Evolutionary conservation across 2,888 invertebrate genomes (phyloP).

Genomic region (Cheilosia vulpina): DNA sequence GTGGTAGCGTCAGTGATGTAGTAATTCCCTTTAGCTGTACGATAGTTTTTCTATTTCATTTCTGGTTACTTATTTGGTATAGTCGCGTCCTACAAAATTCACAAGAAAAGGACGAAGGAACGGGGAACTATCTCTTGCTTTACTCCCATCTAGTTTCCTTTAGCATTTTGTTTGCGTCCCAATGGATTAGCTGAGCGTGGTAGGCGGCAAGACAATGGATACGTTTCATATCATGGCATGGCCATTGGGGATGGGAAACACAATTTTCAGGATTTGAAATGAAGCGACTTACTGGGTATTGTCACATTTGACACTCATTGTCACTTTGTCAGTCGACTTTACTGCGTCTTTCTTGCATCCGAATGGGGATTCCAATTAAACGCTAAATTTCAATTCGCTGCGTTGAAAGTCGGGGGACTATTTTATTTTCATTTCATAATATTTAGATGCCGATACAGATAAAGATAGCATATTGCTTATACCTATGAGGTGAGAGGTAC

Average conservation of each 20-base stretch:
- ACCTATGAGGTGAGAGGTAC: no score
- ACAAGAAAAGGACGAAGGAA: background rate
- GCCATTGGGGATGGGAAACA: background rate
- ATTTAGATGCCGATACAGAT: no score
- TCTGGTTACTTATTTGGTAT: constrained; percentile 12
- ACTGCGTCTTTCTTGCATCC: background rate
- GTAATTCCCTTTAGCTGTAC: constrained; percentile 49
- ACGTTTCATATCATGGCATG: background rate
- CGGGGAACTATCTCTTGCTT: background rate
- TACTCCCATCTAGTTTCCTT: background rate
- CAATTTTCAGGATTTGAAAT: background rate
- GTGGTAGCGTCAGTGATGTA: constrained; percentile 26
- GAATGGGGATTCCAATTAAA: background rate
- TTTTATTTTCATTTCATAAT: no score
- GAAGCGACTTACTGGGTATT: constrained; percentile 4
- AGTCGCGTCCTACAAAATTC: constrained; percentile 35
- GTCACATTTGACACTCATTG: constrained; percentile 40
- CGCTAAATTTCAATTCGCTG: background rate
- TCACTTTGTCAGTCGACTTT: background rate
- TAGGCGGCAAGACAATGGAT: background rate
- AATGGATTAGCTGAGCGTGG: constrained; percentile 5
- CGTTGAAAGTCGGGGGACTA: no score
- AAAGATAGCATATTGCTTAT: no score
- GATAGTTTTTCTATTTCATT: constrained; percentile 52
- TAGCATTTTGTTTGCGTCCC: background rate